Base-by-base conservation (phyloP, 2,113 vertebrate species). In the Scatophagus argus region DNA sequence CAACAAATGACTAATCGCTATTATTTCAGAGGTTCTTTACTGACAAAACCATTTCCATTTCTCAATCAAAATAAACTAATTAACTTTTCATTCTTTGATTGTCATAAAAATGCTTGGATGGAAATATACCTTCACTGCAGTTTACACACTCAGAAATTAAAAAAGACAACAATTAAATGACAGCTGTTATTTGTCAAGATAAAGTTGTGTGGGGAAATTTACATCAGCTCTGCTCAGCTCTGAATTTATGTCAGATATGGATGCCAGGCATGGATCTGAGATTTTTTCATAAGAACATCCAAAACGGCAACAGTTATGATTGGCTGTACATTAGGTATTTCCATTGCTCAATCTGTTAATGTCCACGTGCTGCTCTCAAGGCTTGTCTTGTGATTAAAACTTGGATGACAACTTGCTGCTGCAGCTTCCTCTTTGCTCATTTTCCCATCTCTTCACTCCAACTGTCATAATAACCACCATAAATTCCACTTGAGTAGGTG, bases 401-500 rank as follows among this genome's bases (percentile, higher is more conserved):
- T 52, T 54, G 74, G 75, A 49, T 62, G 59, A 59, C 71, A 55
- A 66, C 34, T 39, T 46, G 58, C 58, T 23, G 58, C 52, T 47
- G 52, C 43, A 17, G 63, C 69, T 55, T 65, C 43, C n/a, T 34
- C 63, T 64, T 43, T 3, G 6, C 56, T 74, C 34, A 17, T 71
- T 64, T 71, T 25, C 31, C 64, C 14, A 0, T 86, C 47, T 75
- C 51, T 74, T 54, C 70, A n/a, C 79, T 82, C 27, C 78, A 73
- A 49, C 56, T 72, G 61, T 79, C 67, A 80, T 80, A 60, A 87
- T 47, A 73, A 60, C 43, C 63, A 29, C 64, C 67, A 83, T 68
- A 76, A 72, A 76, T 46, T 62, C 34, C 43, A 17, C 76, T 75
- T 47, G 67, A 83, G 79, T 77, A 83, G 81, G 77, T 77, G 67